Percentiles rank a stretch among this genome's conserved stretches.
These are phyloP conservation scores for Rhinoraja longicauda DNA, from an alignment of 2,797 vertebrate genomes.

Conservation along the genomic window DNA sequence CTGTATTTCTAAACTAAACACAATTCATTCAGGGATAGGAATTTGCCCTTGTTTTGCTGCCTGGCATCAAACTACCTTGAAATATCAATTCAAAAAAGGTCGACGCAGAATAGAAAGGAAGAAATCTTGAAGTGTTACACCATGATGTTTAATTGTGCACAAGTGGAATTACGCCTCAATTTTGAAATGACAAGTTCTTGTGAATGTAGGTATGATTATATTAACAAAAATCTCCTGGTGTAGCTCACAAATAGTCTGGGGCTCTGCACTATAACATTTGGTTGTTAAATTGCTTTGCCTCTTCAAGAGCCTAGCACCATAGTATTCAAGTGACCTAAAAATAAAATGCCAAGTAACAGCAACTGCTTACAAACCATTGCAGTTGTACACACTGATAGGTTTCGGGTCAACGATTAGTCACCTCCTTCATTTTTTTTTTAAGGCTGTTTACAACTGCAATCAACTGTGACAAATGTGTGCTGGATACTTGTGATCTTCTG, in stretches of 20 bases:
- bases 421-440: background rate
- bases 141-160: background rate
- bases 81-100: background rate
- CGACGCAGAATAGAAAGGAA: background rate
- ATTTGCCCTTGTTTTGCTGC: background rate
- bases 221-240: background rate
- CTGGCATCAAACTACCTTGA: background rate
- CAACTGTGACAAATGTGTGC: background rate
- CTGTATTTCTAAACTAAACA: background rate
- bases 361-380: background rate
- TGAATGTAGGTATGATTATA: background rate
- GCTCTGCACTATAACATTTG: background rate
- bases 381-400: background rate
- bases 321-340: background rate
- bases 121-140: background rate
- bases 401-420: background rate
- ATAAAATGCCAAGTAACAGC: background rate
- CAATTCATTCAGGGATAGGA: background rate
- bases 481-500: background rate
- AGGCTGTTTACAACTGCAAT: constrained; percentile 12
- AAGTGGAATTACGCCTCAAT: background rate
- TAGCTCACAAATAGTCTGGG: background rate
- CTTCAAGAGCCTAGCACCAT: background rate
- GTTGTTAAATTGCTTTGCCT: background rate
- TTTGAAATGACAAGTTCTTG: background rate